Conservation (phyloP, 2,113 vertebrate genomes). For the Strix uralensis region DNA sequence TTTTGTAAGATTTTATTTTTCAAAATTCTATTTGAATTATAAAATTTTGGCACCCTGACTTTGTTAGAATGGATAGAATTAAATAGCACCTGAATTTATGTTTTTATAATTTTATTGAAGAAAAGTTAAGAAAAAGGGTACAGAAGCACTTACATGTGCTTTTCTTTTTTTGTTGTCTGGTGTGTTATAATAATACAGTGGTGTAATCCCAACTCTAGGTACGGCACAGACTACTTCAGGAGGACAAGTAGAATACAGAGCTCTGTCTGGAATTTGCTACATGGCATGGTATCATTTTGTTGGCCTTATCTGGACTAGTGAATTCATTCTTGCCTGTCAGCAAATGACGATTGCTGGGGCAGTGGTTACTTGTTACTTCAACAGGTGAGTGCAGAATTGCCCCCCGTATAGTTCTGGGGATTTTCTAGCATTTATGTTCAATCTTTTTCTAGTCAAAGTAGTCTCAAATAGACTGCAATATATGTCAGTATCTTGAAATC, state of each 20-base stretch:
- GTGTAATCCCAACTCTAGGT: constrained; percentile 68
- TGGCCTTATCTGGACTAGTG: constrained; percentile 81
- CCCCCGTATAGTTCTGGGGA: not conserved
- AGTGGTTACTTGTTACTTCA: constrained; percentile 76
- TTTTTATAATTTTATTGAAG: not conserved
- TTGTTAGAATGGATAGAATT: not conserved
- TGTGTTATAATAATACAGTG: not conserved
- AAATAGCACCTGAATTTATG: not conserved
- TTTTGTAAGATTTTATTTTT: not conserved
- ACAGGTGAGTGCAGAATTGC: constrained; percentile 67
- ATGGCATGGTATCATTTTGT: constrained; percentile 82
- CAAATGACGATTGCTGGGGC: constrained; percentile 75
- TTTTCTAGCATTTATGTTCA: not conserved
- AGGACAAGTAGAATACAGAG: constrained; percentile 76
- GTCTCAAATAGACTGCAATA: not conserved
- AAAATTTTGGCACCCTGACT: not conserved
- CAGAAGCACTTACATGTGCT: not conserved
- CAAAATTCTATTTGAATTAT: not conserved
- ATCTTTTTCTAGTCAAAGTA: not conserved
- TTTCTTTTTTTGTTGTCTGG: not conserved
- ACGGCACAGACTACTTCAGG: constrained; percentile 57
- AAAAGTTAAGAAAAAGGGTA: not conserved
- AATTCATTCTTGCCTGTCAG: constrained; percentile 81
- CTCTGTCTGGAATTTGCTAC: constrained; percentile 70
- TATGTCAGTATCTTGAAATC: not conserved